A percentile compares a stretch with the other conserved stretches of the same genome.
Conservation (phyloP, 2,113 vertebrate genomes). For the Heliornis fulica region DNA sequence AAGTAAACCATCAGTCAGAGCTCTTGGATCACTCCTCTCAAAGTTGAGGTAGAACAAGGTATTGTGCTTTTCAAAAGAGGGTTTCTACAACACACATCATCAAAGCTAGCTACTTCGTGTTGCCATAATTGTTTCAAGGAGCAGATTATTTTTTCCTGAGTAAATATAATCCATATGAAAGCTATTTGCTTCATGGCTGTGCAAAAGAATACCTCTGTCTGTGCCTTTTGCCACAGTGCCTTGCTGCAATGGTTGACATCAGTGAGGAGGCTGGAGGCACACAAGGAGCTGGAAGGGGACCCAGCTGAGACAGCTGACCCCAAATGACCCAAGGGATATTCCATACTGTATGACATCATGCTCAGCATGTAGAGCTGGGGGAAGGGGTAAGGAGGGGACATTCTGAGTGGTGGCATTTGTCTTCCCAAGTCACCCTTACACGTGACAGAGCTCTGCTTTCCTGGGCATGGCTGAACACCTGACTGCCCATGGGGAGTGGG, state of each 20-base stretch:
- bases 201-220: neutral
- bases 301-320: no score
- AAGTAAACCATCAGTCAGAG: neutral
- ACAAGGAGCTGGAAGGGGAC: no score
- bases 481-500: no score
- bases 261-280: no score
- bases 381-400: no score
- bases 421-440: no score
- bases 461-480: no score
- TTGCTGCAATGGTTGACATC: neutral
- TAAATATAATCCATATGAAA: neutral
- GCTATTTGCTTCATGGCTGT: neutral
- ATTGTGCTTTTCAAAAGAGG: neutral
- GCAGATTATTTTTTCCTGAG: neutral
- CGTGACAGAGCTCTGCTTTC: no score
- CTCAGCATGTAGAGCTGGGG: no score
- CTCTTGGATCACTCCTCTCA: neutral
- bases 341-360: no score
- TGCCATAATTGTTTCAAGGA: neutral
- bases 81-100: neutral
- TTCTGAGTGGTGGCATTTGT: no score
- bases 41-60: neutral
- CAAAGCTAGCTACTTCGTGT: neutral
- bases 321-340: no score
- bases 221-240: neutral